Evolutionary conservation across 2,113 vertebrate species (phyloP), one percentile per base, ranked within the genome.

Genomic region (Phainopepla nitens): DNA sequence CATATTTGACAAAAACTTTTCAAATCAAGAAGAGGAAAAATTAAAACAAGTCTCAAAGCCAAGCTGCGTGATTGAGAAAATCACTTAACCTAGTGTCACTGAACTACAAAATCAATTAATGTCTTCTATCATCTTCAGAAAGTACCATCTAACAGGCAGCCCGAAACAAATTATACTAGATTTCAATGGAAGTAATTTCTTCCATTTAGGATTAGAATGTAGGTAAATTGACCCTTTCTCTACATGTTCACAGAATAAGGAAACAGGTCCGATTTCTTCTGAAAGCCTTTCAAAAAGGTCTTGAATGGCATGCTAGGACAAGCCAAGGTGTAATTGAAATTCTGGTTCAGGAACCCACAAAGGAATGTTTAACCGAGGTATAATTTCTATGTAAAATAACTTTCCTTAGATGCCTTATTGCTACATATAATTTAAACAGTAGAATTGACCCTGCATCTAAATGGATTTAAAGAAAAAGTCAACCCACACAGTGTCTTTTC

Each of bases 71-170:
- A 97, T 93, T 93, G 93, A 97, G 78, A 97, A 94, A 97, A 97
- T 97, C 96, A 90, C 81, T 98, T 97, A 97, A 93, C 84, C 66
- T 44, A 17, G 50, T 97, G 94, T 96, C 95, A 97, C 77, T 89
- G 88, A 93, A 93, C 81, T 97, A 97, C 89, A 95, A 94, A 98
- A 97, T 97, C 96, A 98, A 98, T 98, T 97, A 96, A 87, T 71
- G 76, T 76, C 82, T 94, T 96, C 94, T 95, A 78, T 97, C 96
- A 95, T 97, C 93, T 95, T 97, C 86, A 96, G 87, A 97, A 97
- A 94, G 69, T 44, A 41, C 53, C 89, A 70, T 93, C 77, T 91
- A 92, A 93, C 76, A 92, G 41, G n/a, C 87, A 96, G 89, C 64
- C 88, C 89, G 87, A 86, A 96, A 96, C 69, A 96, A 66, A 97